Conservation (phyloP, 64 coral and sea anemone species). For the Astreopora myriophthalma region DNA sequence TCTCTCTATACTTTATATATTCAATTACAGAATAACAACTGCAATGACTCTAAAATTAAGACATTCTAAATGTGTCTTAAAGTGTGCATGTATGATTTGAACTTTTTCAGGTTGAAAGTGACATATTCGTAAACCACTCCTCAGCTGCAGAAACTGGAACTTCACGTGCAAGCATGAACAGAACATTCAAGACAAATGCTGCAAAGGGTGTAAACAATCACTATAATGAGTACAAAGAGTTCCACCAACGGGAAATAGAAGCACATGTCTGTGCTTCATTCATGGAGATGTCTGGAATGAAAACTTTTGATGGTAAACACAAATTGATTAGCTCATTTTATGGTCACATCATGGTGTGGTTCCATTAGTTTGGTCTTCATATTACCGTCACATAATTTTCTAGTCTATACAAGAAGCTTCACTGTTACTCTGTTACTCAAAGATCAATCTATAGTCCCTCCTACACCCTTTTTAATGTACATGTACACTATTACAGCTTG, state of each 20-base stretch:
- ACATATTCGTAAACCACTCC: neutral
- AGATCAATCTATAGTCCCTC: no score
- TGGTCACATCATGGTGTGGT: neutral
- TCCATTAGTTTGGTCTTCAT: neutral
- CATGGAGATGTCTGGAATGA: constrained; percentile 46
- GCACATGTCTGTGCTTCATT: constrained; percentile 33
- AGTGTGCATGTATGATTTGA: neutral
- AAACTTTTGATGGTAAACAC: constrained; percentile 26
- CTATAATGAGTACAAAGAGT: constrained; percentile 14
- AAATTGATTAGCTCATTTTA: neutral
- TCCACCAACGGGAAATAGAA: neutral
- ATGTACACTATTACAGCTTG: no score
- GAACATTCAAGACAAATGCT: constrained; percentile 26
- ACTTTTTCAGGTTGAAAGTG: neutral
- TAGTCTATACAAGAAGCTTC: no score
- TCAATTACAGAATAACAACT: no score
- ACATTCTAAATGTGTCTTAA: neutral
- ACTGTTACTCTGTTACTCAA: no score
- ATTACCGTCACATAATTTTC: neutral
- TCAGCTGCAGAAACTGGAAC: constrained; percentile 5
- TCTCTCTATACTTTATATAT: no score
- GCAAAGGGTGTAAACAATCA: neutral
- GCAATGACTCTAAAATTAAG: neutral
- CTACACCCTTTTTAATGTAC: no score
- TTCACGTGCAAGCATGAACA: constrained; percentile 32